Conservation (phyloP, 2,797 vertebrate species). For the Enteromius viviparus region DNA sequence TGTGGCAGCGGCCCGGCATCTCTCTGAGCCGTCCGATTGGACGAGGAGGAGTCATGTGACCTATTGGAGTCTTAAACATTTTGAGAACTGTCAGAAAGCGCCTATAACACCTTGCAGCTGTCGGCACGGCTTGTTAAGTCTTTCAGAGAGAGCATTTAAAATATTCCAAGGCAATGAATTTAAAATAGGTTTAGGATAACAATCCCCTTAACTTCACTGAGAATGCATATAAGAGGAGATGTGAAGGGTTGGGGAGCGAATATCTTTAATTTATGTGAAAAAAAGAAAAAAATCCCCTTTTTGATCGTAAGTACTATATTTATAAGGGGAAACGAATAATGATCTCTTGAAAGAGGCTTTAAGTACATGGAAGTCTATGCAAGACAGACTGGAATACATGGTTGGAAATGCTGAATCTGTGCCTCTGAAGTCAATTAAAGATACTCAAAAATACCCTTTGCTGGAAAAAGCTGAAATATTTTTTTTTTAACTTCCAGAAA, state of each 20-base stretch:
- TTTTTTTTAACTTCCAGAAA: neutral
- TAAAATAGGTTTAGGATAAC: conserved; percentile 65
- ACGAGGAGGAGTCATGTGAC: conserved; percentile 25
- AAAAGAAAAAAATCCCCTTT: conserved; percentile 64
- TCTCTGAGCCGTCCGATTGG: neutral
- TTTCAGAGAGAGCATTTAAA: conserved; percentile 65
- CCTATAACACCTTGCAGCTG: conserved; percentile 62
- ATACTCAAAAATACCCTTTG: conserved; percentile 60
- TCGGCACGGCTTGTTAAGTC: conserved; percentile 61
- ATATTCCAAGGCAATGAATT: conserved; percentile 66
- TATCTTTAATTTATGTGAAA: conserved; percentile 66
- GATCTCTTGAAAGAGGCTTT: conserved; percentile 69
- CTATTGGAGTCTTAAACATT: conserved; percentile 16
- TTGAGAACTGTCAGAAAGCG: conserved; percentile 23
- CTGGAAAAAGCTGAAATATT: neutral
- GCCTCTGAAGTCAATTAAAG: conserved; percentile 67
- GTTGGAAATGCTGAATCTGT: conserved; percentile 65
- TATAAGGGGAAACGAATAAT: conserved; percentile 67
- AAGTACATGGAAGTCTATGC: conserved; percentile 63
- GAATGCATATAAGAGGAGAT: conserved; percentile 61
- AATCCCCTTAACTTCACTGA: conserved; percentile 53
- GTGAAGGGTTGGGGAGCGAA: conserved; percentile 37
- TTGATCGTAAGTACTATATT: conserved; percentile 56
- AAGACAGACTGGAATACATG: conserved; percentile 56
- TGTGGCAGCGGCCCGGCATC: neutral